A percentile compares a stretch with the other conserved stretches of the same genome.
Evolutionary conservation across 2,797 vertebrate genomes (phyloP).

Genomic region (Pipistrellus pygmaeus): DNA sequence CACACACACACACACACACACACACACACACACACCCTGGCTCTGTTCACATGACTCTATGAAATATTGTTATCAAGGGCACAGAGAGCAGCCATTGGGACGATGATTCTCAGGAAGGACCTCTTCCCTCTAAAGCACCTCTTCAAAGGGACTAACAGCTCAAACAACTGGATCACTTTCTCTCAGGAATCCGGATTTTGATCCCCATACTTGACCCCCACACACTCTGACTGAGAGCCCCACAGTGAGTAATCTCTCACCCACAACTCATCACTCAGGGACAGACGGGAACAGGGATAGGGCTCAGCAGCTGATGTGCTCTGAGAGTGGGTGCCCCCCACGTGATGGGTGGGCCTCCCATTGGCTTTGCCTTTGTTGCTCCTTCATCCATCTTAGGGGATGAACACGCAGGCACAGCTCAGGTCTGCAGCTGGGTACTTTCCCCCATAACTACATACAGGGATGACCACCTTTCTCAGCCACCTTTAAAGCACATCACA

Average conservation of each 20-base stretch:
- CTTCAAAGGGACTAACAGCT: not conserved
- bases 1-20: not conserved
- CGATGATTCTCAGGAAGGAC: not conserved
- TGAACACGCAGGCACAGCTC: not conserved
- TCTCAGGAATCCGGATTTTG: not conserved
- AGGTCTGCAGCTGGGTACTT: not conserved
- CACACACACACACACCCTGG: not conserved
- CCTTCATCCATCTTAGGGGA: not conserved
- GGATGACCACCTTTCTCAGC: not conserved
- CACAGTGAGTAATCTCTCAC: not conserved
- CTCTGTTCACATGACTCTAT: not conserved
- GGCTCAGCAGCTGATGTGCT: fast-evolving
- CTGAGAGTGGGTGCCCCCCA: fast-evolving
- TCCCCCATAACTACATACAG: not conserved
- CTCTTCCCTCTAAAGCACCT: not conserved
- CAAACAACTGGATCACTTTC: too few species aligned
- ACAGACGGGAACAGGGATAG: fast-evolving
- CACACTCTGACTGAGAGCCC: not conserved
- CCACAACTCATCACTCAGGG: not conserved
- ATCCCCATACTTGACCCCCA: too few species aligned
- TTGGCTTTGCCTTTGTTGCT: fast-evolving
- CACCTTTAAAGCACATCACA: not conserved
- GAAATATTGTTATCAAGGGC: not conserved
- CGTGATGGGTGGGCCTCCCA: fast-evolving
- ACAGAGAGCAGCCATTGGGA: not conserved